phyloP scores from a whole-genome alignment of 2,888 invertebrate species.

The Hemistola chrysoprasaria region DNA sequence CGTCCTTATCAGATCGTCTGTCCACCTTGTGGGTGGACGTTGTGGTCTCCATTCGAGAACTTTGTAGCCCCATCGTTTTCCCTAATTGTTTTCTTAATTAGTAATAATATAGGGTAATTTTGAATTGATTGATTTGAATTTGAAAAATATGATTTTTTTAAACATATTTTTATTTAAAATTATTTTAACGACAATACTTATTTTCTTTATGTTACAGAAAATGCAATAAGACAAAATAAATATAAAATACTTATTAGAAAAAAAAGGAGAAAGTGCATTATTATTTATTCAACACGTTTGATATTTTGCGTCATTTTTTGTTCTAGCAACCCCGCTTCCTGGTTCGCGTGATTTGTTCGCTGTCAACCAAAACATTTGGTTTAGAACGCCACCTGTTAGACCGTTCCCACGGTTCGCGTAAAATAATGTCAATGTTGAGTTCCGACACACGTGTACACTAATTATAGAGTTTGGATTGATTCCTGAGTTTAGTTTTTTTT shows the following conservation, averaged over 20 bases:
- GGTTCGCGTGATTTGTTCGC: conserved; percentile 63
- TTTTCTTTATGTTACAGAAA: too few relatives aligned
- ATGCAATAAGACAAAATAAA: too few relatives aligned
- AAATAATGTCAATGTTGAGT: conserved; percentile 32
- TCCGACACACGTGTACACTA: conserved; percentile 48
- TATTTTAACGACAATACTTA: too few relatives aligned
- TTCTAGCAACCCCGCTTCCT: conserved; percentile 48
- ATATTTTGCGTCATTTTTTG: conserved; percentile 47
- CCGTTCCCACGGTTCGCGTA: conserved; percentile 59
- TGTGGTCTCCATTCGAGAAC: too few relatives aligned
- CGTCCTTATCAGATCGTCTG: too few relatives aligned
- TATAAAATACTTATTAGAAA: not conserved
- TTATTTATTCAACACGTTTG: conserved; percentile 45
- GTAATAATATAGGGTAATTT: too few relatives aligned
- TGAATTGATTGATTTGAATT: too few relatives aligned
- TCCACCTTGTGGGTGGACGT: too few relatives aligned
- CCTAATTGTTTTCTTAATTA: too few relatives aligned
- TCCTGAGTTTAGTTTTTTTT: conserved; percentile 32
- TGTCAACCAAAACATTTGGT: conserved; percentile 60
- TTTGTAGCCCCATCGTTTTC: too few relatives aligned
- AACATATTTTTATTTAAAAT: too few relatives aligned
- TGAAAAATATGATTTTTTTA: too few relatives aligned
- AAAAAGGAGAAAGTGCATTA: not conserved
- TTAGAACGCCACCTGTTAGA: conserved; percentile 61
- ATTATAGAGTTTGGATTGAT: conserved; percentile 43